Base-by-base conservation (phyloP, 35 echinoderm and acorn worm species). In the Holothuria glaberrima region DNA sequence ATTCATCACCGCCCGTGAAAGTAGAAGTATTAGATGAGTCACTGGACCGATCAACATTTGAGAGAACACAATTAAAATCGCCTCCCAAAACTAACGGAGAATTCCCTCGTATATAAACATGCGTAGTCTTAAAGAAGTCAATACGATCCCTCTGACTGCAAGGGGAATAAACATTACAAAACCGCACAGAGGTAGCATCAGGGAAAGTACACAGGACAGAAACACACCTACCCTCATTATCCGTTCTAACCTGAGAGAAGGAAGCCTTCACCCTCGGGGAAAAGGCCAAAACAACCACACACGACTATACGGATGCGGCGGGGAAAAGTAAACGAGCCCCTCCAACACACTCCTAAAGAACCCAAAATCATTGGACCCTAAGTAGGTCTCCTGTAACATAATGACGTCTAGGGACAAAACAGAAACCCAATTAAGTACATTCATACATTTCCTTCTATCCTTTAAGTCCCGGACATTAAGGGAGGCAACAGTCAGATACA, bases 231-330 rank as follows among this genome's bases (percentile, higher is more conserved):
- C 78, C 48, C 25, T 54, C 9, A 31, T n/a, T 18, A 26, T 58
- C 48, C 12, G 4, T 25, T 3, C 48, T 56, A 57, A 29, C 78
- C 27, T 82, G 45, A 10, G 78, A 58, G 74, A 89, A 22, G 70
- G 50, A 62, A 38, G 74, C 17, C n/a, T 13, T 22, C 5, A 89
- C 25, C 12, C 29, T 76, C 5, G 12, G 14, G 24, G 87, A 89
- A 76, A 74, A 89, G 14, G 71, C 69, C 21, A 89, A 58, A 6
- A 60, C 19, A 58, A 89, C 71, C 29, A 67, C 87, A 60, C 69
- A 75, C 58, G 87, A 89, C 58, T 89, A 67, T 58, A 29, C 31
- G 0, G 26, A 74, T 10, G 35, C 6, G 68, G 20, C 16, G 87
- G 30, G 24, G 87, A 78, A 78, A 45, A 19, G 7, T 21, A 38